Evolutionary conservation across 2,888 invertebrate genomes (phyloP).

Genomic region (Julus scanicus): DNA sequence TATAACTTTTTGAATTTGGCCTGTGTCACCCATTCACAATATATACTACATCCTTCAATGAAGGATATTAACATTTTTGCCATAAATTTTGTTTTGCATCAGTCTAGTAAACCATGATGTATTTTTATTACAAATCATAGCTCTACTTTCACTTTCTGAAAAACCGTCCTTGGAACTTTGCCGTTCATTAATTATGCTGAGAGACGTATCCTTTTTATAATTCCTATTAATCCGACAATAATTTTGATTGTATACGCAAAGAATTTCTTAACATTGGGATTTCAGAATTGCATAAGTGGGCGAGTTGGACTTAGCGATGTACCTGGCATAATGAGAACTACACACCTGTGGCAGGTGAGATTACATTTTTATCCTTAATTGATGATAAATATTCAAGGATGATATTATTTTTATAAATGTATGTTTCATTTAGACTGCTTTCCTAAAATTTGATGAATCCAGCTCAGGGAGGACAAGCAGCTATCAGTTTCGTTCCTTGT

Average conservation of each 20-base stretch:
- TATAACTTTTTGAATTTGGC: too few relatives aligned
- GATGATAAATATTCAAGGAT: slow-evolving; percentile 57
- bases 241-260: not conserved
- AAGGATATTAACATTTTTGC: too few relatives aligned
- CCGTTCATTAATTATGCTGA: slow-evolving; percentile 76
- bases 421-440: slow-evolving; percentile 69
- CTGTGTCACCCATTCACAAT: too few relatives aligned
- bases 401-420: not conserved
- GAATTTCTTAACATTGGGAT: not conserved
- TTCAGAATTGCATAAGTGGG: slow-evolving; percentile 71
- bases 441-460: slow-evolving; percentile 69
- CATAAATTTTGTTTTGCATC: too few relatives aligned
- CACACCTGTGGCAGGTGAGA: slow-evolving; percentile 74
- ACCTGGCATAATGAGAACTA: slow-evolving; percentile 74
- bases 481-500: slow-evolving; percentile 73
- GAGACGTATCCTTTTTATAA: slow-evolving; percentile 68
- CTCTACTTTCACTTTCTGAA: slow-evolving; percentile 68
- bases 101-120: not conserved
- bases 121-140: slow-evolving; percentile 13
- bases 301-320: slow-evolving; percentile 73
- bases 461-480: slow-evolving; percentile 73
- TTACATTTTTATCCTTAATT: not conserved
- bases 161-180: slow-evolving; percentile 75
- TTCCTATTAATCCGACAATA: not conserved
- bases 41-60: too few relatives aligned